Evolutionary conservation across 2,797 vertebrate genomes (phyloP).

Genomic region (Channallabes apus): DNA sequence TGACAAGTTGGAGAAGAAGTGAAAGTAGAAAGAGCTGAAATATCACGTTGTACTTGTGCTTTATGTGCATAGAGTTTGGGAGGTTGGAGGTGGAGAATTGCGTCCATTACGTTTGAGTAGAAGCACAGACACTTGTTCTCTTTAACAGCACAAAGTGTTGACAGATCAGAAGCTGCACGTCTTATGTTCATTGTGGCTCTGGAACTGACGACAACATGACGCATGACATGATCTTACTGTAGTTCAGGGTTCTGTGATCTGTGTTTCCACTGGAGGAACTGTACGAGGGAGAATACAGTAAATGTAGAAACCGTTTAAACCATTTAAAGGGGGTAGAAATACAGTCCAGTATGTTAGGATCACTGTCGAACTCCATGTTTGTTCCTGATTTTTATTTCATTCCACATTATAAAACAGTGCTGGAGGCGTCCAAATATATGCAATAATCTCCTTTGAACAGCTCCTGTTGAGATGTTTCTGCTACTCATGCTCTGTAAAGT

Average conservation of each 20-base stretch:
- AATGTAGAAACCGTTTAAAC: not conserved
- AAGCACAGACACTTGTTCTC: not conserved
- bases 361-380: too few relatives aligned
- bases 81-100: not conserved
- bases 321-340: not conserved
- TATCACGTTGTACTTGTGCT: not conserved
- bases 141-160: not conserved
- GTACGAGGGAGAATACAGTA: not conserved
- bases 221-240: too few relatives aligned
- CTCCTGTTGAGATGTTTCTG: too few relatives aligned
- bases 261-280: not conserved
- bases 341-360: too few relatives aligned
- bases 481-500: too few relatives aligned
- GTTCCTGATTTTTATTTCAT: too few relatives aligned
- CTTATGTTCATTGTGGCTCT: not conserved
- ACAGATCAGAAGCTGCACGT: not conserved
- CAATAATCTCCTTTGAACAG: too few relatives aligned
- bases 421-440: too few relatives aligned
- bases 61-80: too few relatives aligned
- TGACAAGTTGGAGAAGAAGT: not conserved
- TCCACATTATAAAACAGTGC: too few relatives aligned
- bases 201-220: slow-evolving; percentile 1
- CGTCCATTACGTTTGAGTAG: not conserved
- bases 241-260: not conserved
- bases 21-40: not conserved